These are phyloP conservation scores for Rhabdomys dilectus DNA, from an alignment of 2,113 vertebrate species.

Conservation along the genomic window DNA sequence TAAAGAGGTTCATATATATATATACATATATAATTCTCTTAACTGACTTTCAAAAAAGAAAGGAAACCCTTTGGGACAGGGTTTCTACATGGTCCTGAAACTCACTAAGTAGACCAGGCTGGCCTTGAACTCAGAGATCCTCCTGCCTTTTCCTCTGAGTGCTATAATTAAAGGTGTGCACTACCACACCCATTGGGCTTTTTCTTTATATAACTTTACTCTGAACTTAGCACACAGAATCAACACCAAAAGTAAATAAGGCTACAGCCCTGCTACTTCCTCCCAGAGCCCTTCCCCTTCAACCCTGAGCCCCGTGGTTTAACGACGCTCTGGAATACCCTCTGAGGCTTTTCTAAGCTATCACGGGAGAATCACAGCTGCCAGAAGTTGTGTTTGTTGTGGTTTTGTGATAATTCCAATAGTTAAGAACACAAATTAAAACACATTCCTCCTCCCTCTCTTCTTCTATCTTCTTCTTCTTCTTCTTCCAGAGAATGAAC, in stretches of 20 bases:
- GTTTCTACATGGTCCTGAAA: background rate
- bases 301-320: background rate
- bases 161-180: background rate
- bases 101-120: background rate
- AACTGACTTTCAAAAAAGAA: background rate
- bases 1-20: background rate
- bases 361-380: background rate
- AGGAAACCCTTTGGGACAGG: background rate
- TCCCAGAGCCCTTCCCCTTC: background rate
- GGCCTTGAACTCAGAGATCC: background rate
- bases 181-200: background rate
- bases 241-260: background rate
- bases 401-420: slow-evolving; percentile 24
- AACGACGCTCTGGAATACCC: background rate
- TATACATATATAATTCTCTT: slow-evolving; percentile 28
- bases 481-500: background rate
- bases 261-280: background rate
- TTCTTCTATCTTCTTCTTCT: background rate
- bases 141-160: background rate
- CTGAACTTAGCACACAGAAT: background rate
- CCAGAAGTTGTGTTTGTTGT: background rate
- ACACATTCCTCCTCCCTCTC: background rate
- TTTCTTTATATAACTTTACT: background rate
- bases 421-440: slow-evolving; percentile 2
- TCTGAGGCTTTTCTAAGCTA: background rate